phyloP scores from a whole-genome alignment of 37 sponge, comb jelly and placozoan species.

The Cliona cf. orientalis region DNA sequence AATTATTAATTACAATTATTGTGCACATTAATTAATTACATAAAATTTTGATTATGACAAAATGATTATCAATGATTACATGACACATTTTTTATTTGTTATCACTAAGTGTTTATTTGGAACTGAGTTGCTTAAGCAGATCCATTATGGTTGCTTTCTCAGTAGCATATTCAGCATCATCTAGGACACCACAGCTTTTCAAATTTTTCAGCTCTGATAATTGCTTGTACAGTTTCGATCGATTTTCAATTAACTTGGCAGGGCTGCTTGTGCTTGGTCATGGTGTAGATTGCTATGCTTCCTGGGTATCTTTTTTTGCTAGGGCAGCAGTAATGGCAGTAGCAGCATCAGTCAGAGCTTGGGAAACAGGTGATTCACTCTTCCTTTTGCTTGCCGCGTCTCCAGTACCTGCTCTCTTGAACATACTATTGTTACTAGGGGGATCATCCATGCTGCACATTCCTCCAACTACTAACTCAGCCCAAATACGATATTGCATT shows the following conservation, averaged over 20 bases:
- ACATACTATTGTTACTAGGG: conserved; percentile 7
- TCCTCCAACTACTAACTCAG: conserved; percentile 3
- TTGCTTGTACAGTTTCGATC: conserved; percentile 31
- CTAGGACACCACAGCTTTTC: neutral
- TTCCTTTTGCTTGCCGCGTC: neutral
- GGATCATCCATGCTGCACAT: neutral
- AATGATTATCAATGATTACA: neutral
- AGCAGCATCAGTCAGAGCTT: conserved; percentile 6
- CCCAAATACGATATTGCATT: conserved; percentile 29
- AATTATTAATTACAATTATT: neutral
- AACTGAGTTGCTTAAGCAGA: conserved; percentile 16
- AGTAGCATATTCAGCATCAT: conserved; percentile 7
- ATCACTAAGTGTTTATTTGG: neutral
- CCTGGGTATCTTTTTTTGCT: neutral
- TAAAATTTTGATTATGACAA: neutral
- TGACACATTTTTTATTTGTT: neutral
- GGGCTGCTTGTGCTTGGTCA: neutral
- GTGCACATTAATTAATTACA: neutral
- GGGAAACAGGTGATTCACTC: neutral
- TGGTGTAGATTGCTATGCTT: neutral
- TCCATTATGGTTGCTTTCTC: conserved; percentile 33
- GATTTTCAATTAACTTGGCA: conserved; percentile 16
- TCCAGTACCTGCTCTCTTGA: conserved; percentile 3
- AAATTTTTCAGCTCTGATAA: conserved; percentile 19
- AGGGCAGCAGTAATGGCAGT: conserved; percentile 10